phyloP scores from a whole-genome alignment of 2,113 vertebrate species.

The Noctilio leporinus region DNA sequence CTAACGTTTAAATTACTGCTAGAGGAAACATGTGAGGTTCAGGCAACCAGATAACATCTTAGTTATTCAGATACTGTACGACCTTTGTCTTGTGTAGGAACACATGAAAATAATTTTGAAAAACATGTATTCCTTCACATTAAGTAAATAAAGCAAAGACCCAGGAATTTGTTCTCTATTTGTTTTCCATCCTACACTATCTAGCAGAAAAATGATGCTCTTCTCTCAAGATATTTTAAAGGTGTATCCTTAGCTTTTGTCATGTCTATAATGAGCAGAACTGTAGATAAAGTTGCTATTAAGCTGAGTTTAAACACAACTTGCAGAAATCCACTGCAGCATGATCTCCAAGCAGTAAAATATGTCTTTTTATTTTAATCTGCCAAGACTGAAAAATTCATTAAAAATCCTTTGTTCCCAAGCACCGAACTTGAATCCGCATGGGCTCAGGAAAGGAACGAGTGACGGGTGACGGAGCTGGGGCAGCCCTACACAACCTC shows the following conservation, averaged over 20 bases:
- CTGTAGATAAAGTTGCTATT: neutral
- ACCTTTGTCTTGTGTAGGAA: neutral
- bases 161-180: neutral
- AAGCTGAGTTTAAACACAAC: neutral
- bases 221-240: neutral
- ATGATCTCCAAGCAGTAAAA: neutral
- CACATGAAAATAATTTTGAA: neutral
- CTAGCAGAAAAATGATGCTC: neutral
- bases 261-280: neutral
- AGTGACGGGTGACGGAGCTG: neutral
- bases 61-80: neutral
- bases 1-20: neutral
- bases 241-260: neutral
- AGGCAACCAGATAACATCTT: neutral
- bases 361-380: neutral
- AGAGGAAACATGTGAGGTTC: neutral
- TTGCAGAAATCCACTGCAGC: neutral
- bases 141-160: neutral
- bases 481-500: accelerated
- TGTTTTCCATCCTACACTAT: neutral
- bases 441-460: neutral
- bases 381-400: neutral
- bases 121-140: neutral
- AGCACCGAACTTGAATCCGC: neutral
- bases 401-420: neutral